These are phyloP conservation scores for Tragelaphus imberbis DNA, from an alignment of 2,113 vertebrate genomes.

Conservation along the genomic window DNA sequence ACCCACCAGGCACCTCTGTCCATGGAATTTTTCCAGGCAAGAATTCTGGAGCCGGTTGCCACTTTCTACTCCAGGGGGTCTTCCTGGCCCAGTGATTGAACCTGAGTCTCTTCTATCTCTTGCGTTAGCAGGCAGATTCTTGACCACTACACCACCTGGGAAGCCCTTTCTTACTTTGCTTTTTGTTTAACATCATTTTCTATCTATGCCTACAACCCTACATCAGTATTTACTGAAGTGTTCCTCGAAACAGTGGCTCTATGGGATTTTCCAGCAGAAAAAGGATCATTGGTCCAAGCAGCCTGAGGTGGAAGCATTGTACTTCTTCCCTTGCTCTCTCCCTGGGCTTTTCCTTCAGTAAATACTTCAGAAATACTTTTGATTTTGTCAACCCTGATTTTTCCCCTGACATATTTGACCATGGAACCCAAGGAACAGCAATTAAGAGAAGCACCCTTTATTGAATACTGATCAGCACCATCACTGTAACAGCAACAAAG, in stretches of 20 bases:
- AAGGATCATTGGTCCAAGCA: background rate
- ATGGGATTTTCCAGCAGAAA: background rate
- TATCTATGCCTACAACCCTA: background rate
- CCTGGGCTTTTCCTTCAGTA: background rate
- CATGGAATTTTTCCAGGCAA: background rate
- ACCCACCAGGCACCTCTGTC: background rate
- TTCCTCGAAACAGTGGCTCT: background rate
- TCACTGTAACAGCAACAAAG: background rate
- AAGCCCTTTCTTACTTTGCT: background rate
- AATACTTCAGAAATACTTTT: background rate
- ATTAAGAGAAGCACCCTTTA: background rate
- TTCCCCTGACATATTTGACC: background rate
- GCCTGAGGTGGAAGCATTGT: background rate
- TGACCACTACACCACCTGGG: background rate
- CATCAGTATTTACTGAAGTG: background rate
- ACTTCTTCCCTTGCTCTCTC: background rate
- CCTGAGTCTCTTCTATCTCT: background rate
- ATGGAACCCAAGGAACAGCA: background rate
- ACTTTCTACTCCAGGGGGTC: background rate
- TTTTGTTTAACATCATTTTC: constrained; percentile 1
- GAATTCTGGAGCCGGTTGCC: background rate
- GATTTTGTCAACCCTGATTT: background rate
- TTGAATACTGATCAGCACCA: background rate
- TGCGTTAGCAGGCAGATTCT: background rate
- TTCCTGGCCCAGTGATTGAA: background rate